Evolutionary conservation across 2,113 vertebrate species (phyloP), one percentile per base, ranked within the genome.

Genomic region (Egretta garzetta): DNA sequence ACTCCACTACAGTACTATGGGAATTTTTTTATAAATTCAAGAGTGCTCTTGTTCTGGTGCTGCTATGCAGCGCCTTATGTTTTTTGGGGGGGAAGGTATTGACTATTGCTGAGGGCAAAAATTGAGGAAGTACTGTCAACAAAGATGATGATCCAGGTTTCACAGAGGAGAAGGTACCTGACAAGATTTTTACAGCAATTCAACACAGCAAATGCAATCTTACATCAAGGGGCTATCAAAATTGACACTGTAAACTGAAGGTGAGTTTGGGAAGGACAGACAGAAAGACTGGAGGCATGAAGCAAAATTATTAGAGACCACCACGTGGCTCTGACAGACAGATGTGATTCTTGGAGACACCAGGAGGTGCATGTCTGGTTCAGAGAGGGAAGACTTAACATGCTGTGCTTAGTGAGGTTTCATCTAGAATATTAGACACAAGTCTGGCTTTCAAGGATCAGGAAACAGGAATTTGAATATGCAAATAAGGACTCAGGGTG

Each of bases 21-120:
- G 43, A 66, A 13, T 59, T 59, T 33, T 47, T 70, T 56, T 14
- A 41, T 23, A 20, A 49, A 28, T 49, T 32, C 2, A 4, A 18
- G 24, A 66, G n/a, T 15, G 23, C 27, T 79, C 12, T 52, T 56
- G 10, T 53, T 43, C 39, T 83, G 47, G n/a, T 75, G 63, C 63
- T 67, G 19, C 81, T 55, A 49, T 0, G 16, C 16, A 39, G 13
- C 8, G 8, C 23, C 45, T 41, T 47, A 2, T 1, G 4, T 27
- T 41, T 37, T 35, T 41, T 4, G 2, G 2, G 5, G 14, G 49
- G 8, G 15, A 43, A 82, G 12, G 43, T 28, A 80, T 8, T 50
- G 41, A 41, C 32, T 41, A 22, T 41, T 62, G 22, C 45, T 53
- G 33, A 80, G 52, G n/a, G 37, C 24, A 77, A 80, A 85, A 75